Evolutionary conservation across 2,113 vertebrate genomes (phyloP).

Genomic region (Marmota flaviventris): DNA sequence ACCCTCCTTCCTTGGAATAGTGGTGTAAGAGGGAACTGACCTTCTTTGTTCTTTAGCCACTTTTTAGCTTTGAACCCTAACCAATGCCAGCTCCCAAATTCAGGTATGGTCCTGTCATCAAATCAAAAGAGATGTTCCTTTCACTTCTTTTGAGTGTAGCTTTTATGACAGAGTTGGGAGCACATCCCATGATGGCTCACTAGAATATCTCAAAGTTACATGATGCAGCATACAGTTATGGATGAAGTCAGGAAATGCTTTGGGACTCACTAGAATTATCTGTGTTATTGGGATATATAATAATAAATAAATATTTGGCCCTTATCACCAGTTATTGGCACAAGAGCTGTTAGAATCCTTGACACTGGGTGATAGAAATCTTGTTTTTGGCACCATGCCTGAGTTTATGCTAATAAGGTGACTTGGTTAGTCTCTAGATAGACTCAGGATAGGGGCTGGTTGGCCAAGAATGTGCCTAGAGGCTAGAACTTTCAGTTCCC

Average conservation of each 20-base stretch:
- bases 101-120: conserved; percentile 1
- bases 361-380: not conserved
- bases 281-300: not conserved
- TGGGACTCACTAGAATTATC: conserved; percentile 22
- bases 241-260: conserved; percentile 31
- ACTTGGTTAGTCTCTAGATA: not conserved
- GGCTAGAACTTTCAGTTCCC: not conserved
- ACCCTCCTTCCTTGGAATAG: not conserved
- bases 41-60: not conserved
- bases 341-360: not conserved
- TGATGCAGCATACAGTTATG: not conserved
- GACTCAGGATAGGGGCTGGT: not conserved
- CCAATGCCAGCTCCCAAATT: conserved; percentile 25
- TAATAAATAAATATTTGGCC: not conserved
- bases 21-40: not conserved
- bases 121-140: not conserved
- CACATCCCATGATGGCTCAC: not conserved
- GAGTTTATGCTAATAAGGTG: not conserved
- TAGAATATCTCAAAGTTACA: conserved; percentile 5
- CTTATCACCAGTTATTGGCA: not conserved
- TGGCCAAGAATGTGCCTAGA: conserved; percentile 5
- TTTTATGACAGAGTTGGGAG: conserved; percentile 23
- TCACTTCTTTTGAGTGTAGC: not conserved
- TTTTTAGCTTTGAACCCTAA: conserved; percentile 16
- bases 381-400: not conserved